Evolutionary conservation across 2,888 invertebrate genomes (phyloP).

Genomic region (Coenonympha glycerion): DNA sequence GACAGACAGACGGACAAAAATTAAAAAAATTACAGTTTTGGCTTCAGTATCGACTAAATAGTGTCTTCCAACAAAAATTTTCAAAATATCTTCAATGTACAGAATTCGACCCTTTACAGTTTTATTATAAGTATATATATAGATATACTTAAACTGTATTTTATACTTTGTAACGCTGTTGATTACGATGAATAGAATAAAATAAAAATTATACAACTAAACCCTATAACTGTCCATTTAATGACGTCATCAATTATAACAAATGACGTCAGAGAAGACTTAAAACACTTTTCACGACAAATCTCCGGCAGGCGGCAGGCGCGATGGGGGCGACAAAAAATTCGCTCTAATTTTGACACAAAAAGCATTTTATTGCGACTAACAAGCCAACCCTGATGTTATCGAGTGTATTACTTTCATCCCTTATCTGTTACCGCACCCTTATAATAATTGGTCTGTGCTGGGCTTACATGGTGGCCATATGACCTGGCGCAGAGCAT

Average conservation of each 20-base stretch:
- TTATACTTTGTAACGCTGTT: no score
- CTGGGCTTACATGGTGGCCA: constrained; percentile 47
- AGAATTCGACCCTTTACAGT: no score
- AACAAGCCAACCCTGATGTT: constrained; percentile 66
- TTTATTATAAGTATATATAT: no score
- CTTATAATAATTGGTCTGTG: constrained; percentile 51
- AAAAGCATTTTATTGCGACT: constrained; percentile 67
- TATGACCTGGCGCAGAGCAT: background rate
- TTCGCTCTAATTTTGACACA: constrained; percentile 57
- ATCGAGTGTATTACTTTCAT: constrained; percentile 71
- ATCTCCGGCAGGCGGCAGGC: constrained; percentile 56
- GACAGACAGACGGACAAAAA: no score
- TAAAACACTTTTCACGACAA: constrained; percentile 54
- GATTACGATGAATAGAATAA: no score
- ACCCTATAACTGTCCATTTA: no score
- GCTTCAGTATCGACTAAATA: no score
- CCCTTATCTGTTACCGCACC: constrained; percentile 60
- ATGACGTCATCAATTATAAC: constrained; percentile 5
- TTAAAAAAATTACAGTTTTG: no score
- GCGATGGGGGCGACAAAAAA: constrained; percentile 64
- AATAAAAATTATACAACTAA: no score
- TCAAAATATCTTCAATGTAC: no score
- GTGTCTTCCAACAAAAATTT: no score
- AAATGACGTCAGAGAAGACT: constrained; percentile 30
- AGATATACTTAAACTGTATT: no score